Evolutionary conservation across 2,888 invertebrate genomes (phyloP), one percentile per base, ranked within the genome.

Genomic region (Amiota minor): DNA sequence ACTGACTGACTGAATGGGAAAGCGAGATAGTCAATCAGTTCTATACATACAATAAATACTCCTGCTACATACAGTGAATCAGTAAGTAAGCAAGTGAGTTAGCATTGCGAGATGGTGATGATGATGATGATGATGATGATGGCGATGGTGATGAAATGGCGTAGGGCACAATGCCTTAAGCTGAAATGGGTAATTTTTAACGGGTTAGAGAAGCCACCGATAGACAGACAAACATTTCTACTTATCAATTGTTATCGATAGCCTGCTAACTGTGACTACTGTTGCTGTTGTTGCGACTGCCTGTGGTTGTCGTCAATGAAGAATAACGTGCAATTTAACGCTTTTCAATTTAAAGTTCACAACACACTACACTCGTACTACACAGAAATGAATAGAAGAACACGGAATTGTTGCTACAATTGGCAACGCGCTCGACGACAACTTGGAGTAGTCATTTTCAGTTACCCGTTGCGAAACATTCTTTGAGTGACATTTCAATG

Each of bases 401-500:
- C 56, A 59, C 78, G 77, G 46, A 56, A 75, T 72, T 70, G 73
- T 35, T 35, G 6, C 6, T 35, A 35, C 73, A 78, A 80, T 81
- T 81, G 82, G 75, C 76, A 18, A 59, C 20, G 59, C 59, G 12
- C 20, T n/a, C 11, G 12, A 11, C 20, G 59, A 35, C 35, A 35
- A 35, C 35, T 35, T 35, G 35, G 35, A 3, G 59, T 59, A 12
- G 16, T 59, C 20, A 18, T 59, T 59, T 16, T 18, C 16, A 9
- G n/a, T 59, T 62, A 8, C 9, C 23, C 23, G 11, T 62, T 62
- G 23, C 62, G 62, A 62, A 79, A 80, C 81, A 80, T 79, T 81
- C 75, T 77, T 80, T 81, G 79, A 83, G 77, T 84, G 85, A 83
- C 83, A 79, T 81, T 81, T 84, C 82, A 82, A 84, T 80, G 78